Evolutionary conservation across 2,888 invertebrate genomes (phyloP).

Genomic region (Lapara coniferarum): DNA sequence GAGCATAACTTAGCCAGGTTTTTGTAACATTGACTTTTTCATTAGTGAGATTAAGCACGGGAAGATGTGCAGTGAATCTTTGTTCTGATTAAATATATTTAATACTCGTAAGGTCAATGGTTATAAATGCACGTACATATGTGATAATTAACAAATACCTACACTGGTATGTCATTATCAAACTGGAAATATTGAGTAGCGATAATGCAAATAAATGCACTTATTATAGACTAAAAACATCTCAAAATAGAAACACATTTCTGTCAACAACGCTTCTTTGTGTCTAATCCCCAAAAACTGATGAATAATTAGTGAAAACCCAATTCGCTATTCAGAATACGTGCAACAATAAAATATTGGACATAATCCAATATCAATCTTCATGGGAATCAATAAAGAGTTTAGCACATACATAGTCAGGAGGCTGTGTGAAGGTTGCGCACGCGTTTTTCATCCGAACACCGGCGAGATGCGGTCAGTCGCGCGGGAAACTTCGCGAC

Average conservation of each 20-base stretch:
- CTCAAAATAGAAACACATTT: too few relatives aligned
- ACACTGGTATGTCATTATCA: too few relatives aligned
- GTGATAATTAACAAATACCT: too few relatives aligned
- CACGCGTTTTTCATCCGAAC: slow-evolving; percentile 62
- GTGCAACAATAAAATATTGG: slow-evolving; percentile 18
- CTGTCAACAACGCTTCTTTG: too few relatives aligned
- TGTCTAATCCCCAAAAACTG: too few relatives aligned
- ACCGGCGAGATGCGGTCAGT: slow-evolving; percentile 64
- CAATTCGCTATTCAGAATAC: neutral
- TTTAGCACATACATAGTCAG: slow-evolving; percentile 38
- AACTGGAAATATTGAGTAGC: too few relatives aligned
- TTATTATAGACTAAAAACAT: too few relatives aligned
- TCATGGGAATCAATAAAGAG: slow-evolving; percentile 23
- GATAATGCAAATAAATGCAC: too few relatives aligned
- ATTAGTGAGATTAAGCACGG: neutral
- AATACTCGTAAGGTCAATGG: too few relatives aligned
- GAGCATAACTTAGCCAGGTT: neutral
- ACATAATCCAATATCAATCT: slow-evolving; percentile 19
- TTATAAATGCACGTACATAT: too few relatives aligned
- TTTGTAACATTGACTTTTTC: neutral
- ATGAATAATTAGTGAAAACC: neutral
- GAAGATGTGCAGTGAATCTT: neutral
- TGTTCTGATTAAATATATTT: too few relatives aligned
- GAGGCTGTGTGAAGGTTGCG: slow-evolving; percentile 65
- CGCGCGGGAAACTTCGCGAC: slow-evolving; percentile 75